Conservation (phyloP, 2,888 invertebrate genomes). For the Scaptomyza parva region DNA sequence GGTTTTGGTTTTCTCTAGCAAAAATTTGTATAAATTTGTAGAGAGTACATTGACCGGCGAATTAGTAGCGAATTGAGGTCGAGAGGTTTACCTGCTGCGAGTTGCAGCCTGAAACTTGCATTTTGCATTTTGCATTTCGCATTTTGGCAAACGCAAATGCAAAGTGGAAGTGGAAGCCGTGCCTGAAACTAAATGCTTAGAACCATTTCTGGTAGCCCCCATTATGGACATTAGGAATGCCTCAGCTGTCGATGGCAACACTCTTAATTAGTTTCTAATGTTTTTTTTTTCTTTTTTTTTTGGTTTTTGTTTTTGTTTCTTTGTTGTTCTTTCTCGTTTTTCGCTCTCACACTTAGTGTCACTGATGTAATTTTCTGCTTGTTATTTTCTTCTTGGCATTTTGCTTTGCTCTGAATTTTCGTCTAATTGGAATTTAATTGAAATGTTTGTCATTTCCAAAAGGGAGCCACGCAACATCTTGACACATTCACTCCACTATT, state of each 20-base stretch:
- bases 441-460: conserved; percentile 60
- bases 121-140: background rate
- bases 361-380: conserved; percentile 58
- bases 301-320: background rate
- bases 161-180: background rate
- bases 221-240: conserved; percentile 10
- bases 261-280: conserved; percentile 67
- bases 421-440: conserved; percentile 66
- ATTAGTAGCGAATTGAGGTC: conserved; percentile 19
- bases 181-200: background rate
- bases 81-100: conserved; percentile 8
- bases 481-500: conserved; percentile 27
- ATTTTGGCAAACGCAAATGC: background rate
- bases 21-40: conserved; percentile 60
- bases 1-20: background rate
- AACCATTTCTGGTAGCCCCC: background rate
- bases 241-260: conserved; percentile 54
- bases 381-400: conserved; percentile 37
- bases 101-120: background rate
- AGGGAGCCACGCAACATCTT: conserved; percentile 25
- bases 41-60: conserved; percentile 13
- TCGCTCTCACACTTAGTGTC: conserved; percentile 7
- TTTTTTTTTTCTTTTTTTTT: conserved; percentile 2
- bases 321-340: too few relatives aligned
- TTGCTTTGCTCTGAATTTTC: conserved; percentile 50